Evolutionary conservation across 92 coral and sea anemone genomes (phyloP).

Genomic region (Chrysogorgia sp.): DNA sequence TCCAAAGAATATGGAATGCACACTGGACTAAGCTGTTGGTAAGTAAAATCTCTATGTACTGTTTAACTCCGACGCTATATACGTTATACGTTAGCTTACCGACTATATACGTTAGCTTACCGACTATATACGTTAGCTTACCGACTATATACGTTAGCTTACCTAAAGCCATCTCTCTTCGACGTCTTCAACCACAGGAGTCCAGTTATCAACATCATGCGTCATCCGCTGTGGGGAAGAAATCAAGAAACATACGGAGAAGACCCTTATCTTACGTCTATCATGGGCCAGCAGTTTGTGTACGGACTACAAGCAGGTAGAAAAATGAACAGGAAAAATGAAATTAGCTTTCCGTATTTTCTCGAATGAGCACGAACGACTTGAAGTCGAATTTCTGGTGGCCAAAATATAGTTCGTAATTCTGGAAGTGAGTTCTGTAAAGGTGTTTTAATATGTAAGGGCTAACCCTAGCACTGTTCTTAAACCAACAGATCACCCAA

Average conservation of each 20-base stretch:
- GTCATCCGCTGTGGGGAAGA: conserved; percentile 63
- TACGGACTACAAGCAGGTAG: conserved; percentile 60
- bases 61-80: neutral
- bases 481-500: conserved; percentile 54
- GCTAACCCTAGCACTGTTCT: too few species aligned
- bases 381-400: too few species aligned
- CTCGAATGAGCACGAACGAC: too few species aligned
- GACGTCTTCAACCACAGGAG: conserved; percentile 31
- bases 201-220: conserved; percentile 60
- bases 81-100: too few species aligned
- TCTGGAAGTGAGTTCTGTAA: too few species aligned
- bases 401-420: too few species aligned
- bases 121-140: too few species aligned
- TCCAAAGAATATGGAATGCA: conserved; percentile 47
- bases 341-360: neutral
- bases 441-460: too few species aligned
- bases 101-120: too few species aligned
- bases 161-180: neutral
- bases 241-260: conserved; percentile 63
- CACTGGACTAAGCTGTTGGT: conserved; percentile 64
- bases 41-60: neutral
- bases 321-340: neutral
- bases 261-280: conserved; percentile 54
- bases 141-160: neutral
- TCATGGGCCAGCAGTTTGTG: conserved; percentile 54